A percentile compares a stretch with the other conserved stretches of the same genome.
These are phyloP conservation scores for Rhinolophus sinicus DNA, from an alignment of 2,113 vertebrate species.

Conservation along the genomic window DNA sequence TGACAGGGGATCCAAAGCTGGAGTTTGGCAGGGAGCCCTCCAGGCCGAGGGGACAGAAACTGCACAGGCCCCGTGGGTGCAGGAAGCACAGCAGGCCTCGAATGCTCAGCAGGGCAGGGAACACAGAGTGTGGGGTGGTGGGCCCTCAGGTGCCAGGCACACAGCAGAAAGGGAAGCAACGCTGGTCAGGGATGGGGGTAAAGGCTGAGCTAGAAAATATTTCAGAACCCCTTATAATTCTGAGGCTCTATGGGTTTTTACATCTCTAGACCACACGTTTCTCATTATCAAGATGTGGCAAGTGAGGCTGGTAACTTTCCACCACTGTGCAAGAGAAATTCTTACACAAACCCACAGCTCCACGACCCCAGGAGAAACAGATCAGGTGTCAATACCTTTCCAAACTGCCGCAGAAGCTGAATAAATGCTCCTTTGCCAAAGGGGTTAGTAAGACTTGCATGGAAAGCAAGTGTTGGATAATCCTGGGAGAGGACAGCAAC, in stretches of 20 bases:
- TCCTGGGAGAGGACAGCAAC: conserved; percentile 95
- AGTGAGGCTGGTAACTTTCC: neutral
- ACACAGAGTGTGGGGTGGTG: neutral
- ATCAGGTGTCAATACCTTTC: conserved; percentile 89
- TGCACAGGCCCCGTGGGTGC: neutral
- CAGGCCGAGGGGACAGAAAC: neutral
- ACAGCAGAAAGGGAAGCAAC: neutral
- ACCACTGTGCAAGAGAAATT: neutral
- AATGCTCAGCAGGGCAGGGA: neutral
- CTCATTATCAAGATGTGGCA: neutral
- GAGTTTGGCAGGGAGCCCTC: neutral
- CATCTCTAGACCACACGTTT: neutral
- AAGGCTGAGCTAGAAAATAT: neutral
- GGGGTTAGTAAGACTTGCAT: conserved; percentile 97
- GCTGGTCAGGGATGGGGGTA: rapidly evolving
- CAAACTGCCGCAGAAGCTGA: conserved; percentile 97
- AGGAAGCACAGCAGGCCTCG: neutral
- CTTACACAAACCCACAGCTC: neutral
- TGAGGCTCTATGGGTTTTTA: neutral
- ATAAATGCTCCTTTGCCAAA: conserved; percentile 99
- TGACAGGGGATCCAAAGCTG: neutral
- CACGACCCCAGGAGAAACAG: neutral
- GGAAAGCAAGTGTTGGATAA: conserved; percentile 97
- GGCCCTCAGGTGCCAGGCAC: neutral
- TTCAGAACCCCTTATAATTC: neutral